Evolutionary conservation across 2,888 invertebrate genomes (phyloP).

Genomic region (Oxyscelio sp.): DNA sequence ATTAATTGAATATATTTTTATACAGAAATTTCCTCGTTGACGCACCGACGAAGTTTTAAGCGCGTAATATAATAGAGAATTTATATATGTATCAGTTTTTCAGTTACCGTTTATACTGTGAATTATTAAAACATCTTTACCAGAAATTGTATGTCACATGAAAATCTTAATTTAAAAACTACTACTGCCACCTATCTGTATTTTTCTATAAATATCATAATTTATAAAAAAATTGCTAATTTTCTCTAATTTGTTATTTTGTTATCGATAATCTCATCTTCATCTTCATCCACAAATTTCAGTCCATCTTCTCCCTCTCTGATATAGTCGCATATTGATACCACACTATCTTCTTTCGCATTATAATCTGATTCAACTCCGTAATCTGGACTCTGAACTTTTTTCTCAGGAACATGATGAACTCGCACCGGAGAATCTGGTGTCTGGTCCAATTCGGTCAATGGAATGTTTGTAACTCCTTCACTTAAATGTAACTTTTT

Average conservation of each 20-base stretch:
- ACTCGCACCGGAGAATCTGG: slow-evolving; percentile 81
- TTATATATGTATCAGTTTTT: neutral
- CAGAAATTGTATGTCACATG: slow-evolving; percentile 10
- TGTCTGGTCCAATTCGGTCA: slow-evolving; percentile 82
- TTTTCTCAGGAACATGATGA: slow-evolving; percentile 77
- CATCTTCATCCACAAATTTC: slow-evolving; percentile 86
- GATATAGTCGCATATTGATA: slow-evolving; percentile 83
- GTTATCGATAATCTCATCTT: slow-evolving; percentile 85
- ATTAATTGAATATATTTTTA: no score
- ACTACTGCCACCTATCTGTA: neutral
- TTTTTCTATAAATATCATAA: slow-evolving; percentile 14
- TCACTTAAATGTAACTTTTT: slow-evolving; percentile 70
- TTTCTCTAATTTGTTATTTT: slow-evolving; percentile 80
- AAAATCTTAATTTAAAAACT: slow-evolving; percentile 8
- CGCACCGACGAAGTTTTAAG: no score
- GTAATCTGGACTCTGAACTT: slow-evolving; percentile 83
- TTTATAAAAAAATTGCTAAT: slow-evolving; percentile 22
- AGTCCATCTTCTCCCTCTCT: slow-evolving; percentile 83
- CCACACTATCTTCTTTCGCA: slow-evolving; percentile 80
- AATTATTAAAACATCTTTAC: slow-evolving; percentile 10
- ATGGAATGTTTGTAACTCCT: slow-evolving; percentile 80
- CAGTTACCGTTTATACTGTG: neutral
- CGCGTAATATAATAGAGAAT: no score
- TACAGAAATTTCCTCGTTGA: no score
- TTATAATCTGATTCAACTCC: slow-evolving; percentile 81